phyloP scores from a whole-genome alignment of 1,140 invertebrate species.

The Megalonaias nervosa region DNA sequence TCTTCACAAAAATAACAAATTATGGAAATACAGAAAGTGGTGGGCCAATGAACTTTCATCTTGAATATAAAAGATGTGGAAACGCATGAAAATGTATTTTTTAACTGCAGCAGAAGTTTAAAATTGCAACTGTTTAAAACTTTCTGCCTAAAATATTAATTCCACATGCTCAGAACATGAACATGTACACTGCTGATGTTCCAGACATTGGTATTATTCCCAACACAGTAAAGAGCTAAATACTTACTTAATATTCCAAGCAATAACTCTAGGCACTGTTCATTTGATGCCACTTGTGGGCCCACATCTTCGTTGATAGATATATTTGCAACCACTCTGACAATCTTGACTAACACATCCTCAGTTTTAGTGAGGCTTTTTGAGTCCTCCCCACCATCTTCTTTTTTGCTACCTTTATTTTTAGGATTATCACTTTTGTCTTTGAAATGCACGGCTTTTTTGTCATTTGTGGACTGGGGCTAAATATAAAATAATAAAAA shows the following conservation, averaged over 20 bases:
- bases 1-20: too few relatives aligned
- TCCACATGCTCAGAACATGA: neutral
- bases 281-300: constrained; percentile 73
- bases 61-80: too few relatives aligned
- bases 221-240: too few relatives aligned
- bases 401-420: constrained; percentile 31
- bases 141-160: neutral
- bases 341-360: constrained; percentile 74
- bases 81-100: too few relatives aligned
- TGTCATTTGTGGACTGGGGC: neutral
- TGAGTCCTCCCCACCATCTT: constrained; percentile 13
- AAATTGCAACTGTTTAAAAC: neutral
- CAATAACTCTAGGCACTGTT: constrained; percentile 68
- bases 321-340: constrained; percentile 83
- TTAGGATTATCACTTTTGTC: constrained; percentile 1
- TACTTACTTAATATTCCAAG: constrained; percentile 73
- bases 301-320: constrained; percentile 81
- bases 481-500: too few relatives aligned
- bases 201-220: neutral
- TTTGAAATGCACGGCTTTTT: neutral
- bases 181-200: neutral
- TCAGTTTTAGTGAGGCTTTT: constrained; percentile 43
- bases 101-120: too few relatives aligned
- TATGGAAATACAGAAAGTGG: too few relatives aligned
- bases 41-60: too few relatives aligned